phyloP scores from a whole-genome alignment of 2,888 invertebrate genomes.

The Endotricha flammealis region DNA sequence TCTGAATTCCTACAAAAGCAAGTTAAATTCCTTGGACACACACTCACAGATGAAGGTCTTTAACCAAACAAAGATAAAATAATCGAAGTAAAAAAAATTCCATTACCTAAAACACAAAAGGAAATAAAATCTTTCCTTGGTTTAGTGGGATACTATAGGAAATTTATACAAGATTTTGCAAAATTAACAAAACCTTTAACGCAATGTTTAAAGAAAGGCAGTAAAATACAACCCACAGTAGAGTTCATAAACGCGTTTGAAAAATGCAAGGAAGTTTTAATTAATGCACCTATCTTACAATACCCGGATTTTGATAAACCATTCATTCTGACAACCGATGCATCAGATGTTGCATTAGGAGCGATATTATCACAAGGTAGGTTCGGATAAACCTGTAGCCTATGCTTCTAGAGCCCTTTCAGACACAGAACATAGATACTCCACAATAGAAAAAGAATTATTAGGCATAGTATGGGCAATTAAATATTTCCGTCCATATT shows the following conservation, averaged over 20 bases:
- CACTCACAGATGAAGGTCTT: constrained; percentile 22
- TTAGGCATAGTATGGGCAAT: constrained; percentile 37
- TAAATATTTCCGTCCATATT: constrained; percentile 38
- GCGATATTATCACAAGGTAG: constrained; percentile 32
- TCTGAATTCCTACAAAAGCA: constrained; percentile 22
- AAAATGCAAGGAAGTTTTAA: background rate
- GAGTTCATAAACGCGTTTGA: constrained; percentile 22
- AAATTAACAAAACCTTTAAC: constrained; percentile 28
- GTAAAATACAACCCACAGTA: constrained; percentile 12
- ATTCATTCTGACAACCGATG: constrained; percentile 28
- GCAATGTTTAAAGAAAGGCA: constrained; percentile 23
- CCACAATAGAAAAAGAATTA: constrained; percentile 39
- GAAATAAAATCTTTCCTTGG: constrained; percentile 27
- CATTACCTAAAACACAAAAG: constrained; percentile 24
- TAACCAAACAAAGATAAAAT: constrained; percentile 31
- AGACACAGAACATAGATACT: constrained; percentile 23
- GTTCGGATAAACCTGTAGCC: constrained; percentile 25
- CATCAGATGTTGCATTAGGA: constrained; percentile 27
- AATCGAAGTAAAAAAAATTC: constrained; percentile 21
- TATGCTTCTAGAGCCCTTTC: constrained; percentile 26
- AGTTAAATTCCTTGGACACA: constrained; percentile 20
- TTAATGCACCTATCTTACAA: constrained; percentile 12
- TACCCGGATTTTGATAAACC: constrained; percentile 38
- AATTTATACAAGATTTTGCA: no score
- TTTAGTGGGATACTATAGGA: no score